phyloP scores from a whole-genome alignment of 2,888 invertebrate species.

The Aquatica leii region DNA sequence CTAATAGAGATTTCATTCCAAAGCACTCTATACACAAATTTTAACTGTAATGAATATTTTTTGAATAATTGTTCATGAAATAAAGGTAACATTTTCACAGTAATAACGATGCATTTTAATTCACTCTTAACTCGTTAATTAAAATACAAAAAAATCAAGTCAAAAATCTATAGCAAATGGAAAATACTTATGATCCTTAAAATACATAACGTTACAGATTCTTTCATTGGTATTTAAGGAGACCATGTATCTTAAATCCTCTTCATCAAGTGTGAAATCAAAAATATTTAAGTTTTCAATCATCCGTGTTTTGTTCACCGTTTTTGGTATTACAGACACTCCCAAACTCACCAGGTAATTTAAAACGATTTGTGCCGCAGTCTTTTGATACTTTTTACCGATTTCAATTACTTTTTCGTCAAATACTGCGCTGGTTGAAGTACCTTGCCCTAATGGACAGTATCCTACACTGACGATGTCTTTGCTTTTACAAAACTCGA shows the following conservation, averaged over 20 bases:
- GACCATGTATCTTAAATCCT: slow-evolving; percentile 74
- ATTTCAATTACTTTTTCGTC: slow-evolving; percentile 65
- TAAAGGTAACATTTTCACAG: too few species aligned
- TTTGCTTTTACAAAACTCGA: slow-evolving; percentile 71
- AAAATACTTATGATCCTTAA: slow-evolving; percentile 56
- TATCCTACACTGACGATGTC: slow-evolving; percentile 75
- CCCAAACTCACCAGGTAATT: slow-evolving; percentile 68
- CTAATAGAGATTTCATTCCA: too few species aligned
- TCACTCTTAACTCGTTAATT: too few species aligned
- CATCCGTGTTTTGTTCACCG: slow-evolving; percentile 76
- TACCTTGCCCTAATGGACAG: slow-evolving; percentile 74
- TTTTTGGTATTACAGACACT: slow-evolving; percentile 78
- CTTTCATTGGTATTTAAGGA: slow-evolving; percentile 76
- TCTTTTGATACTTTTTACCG: slow-evolving; percentile 70
- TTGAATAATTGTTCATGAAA: too few species aligned
- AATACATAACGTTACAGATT: slow-evolving; percentile 55
- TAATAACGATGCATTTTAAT: too few species aligned
- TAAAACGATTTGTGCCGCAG: slow-evolving; percentile 69
- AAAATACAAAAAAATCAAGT: too few species aligned
- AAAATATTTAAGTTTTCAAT: slow-evolving; percentile 76
- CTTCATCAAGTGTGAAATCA: slow-evolving; percentile 74
- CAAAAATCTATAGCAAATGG: slow-evolving; percentile 53
- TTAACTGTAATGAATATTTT: too few species aligned
- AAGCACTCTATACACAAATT: too few species aligned
- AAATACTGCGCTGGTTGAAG: slow-evolving; percentile 64